Conservation (phyloP, 1,140 invertebrate species). For the Pseudomyrmex cubaensis region DNA sequence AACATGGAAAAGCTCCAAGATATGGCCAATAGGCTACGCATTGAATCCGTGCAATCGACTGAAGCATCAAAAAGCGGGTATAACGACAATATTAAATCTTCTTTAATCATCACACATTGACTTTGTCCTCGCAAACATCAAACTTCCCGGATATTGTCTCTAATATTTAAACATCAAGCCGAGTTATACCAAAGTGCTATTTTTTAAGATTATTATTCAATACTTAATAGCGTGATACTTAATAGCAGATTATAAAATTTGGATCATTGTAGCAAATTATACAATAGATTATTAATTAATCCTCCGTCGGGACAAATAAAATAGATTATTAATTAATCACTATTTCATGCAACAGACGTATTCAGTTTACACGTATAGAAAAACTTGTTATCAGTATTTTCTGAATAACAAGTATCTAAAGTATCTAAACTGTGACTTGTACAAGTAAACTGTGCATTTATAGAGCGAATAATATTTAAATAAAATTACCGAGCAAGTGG, state of each 20-base stretch:
- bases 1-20: slow-evolving; percentile 86
- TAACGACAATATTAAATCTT: slow-evolving; percentile 31
- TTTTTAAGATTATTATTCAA: no score
- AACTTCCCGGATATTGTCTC: neutral
- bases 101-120: slow-evolving; percentile 8
- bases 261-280: neutral
- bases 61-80: slow-evolving; percentile 83
- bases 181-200: neutral
- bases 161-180: slow-evolving; percentile 9
- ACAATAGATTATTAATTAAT: no score
- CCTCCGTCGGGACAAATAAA: no score
- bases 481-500: neutral
- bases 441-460: neutral
- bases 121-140: no score
- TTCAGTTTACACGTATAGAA: neutral
- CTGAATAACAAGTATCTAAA: neutral
- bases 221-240: no score
- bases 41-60: slow-evolving; percentile 85
- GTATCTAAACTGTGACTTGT: neutral
- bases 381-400: slow-evolving; percentile 7
- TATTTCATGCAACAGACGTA: neutral
- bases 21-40: slow-evolving; percentile 89
- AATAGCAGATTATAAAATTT: no score
- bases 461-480: neutral
- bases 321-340: no score